These are phyloP conservation scores for Heteractis magnifica DNA, from an alignment of 92 coral and sea anemone genomes.

Conservation along the genomic window DNA sequence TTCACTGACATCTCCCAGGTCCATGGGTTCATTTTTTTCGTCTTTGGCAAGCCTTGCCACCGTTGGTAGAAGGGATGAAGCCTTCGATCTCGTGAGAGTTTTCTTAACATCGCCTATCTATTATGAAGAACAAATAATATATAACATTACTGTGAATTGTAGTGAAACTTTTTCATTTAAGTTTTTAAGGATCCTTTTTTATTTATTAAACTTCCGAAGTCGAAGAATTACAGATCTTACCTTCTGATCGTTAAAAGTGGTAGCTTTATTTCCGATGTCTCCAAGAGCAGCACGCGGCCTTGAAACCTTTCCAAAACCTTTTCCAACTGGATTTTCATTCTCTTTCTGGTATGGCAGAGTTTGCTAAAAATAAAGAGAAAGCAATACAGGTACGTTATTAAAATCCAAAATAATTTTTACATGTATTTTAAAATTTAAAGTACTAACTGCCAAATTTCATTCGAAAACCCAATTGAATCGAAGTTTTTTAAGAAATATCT, in stretches of 20 bases:
- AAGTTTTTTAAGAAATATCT: neutral
- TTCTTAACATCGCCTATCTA: slow-evolving; percentile 39
- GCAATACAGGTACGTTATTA: neutral
- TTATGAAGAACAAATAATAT: neutral
- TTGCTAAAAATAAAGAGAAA: slow-evolving; percentile 42
- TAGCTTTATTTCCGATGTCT: slow-evolving; percentile 83
- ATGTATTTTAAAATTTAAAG: neutral
- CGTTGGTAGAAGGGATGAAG: slow-evolving; percentile 64
- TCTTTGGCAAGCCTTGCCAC: slow-evolving; percentile 28
- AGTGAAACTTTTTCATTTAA: too few relatives aligned
- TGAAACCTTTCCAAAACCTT: slow-evolving; percentile 32
- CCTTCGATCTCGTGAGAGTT: slow-evolving; percentile 72
- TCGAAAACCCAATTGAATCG: neutral
- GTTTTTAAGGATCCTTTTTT: too few relatives aligned
- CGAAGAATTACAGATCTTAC: slow-evolving; percentile 1
- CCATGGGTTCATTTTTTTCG: slow-evolving; percentile 49
- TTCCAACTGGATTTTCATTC: slow-evolving; percentile 53
- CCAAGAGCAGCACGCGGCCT: slow-evolving; percentile 89
- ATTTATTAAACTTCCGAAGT: too few relatives aligned
- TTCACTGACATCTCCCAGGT: slow-evolving; percentile 72
- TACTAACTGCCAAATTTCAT: neutral
- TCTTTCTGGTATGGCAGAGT: slow-evolving; percentile 57
- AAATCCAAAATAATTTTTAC: too few relatives aligned
- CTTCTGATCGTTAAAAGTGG: slow-evolving; percentile 36
- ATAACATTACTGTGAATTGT: too few relatives aligned